Percentiles rank a stretch among this genome's conserved stretches.
These are phyloP conservation scores for Meles meles DNA, from an alignment of 2,113 vertebrate species.

Conservation along the genomic window DNA sequence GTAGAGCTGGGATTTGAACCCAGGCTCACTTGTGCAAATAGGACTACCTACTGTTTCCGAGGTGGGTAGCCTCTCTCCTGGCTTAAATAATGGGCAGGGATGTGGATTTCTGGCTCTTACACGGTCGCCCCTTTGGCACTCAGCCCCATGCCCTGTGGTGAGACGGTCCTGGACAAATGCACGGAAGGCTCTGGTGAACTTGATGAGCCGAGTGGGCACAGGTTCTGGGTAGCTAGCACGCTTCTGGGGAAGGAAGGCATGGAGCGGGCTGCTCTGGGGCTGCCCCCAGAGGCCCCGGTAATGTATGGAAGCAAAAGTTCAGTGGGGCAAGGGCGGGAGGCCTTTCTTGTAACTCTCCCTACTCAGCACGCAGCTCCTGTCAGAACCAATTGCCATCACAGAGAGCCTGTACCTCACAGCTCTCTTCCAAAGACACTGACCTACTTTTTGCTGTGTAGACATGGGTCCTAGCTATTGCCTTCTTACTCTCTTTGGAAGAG, in stretches of 20 bases:
- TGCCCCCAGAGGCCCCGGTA: neutral
- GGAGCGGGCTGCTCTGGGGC: conserved; percentile 11
- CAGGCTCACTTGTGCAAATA: neutral
- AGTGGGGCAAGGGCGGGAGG: neutral
- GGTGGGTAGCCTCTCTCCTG: neutral
- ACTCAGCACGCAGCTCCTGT: neutral
- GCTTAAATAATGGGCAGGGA: neutral
- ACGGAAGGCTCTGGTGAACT: neutral
- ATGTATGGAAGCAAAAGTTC: neutral
- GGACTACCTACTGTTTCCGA: neutral
- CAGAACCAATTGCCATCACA: neutral
- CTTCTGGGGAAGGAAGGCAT: neutral
- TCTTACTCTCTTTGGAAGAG: neutral
- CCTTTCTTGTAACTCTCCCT: conserved; percentile 9
- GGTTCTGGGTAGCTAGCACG: neutral
- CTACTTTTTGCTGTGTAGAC: conserved; percentile 27
- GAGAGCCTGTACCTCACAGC: neutral
- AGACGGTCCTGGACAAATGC: neutral
- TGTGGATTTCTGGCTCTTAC: fast-evolving
- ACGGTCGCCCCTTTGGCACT: fast-evolving
- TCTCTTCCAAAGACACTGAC: conserved; percentile 13
- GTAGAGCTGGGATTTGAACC: neutral
- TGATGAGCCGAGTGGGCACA: neutral
- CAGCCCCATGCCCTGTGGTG: neutral
- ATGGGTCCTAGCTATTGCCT: neutral